phyloP scores from a whole-genome alignment of 1,140 invertebrate species.

The Heliconius eleuchia region DNA sequence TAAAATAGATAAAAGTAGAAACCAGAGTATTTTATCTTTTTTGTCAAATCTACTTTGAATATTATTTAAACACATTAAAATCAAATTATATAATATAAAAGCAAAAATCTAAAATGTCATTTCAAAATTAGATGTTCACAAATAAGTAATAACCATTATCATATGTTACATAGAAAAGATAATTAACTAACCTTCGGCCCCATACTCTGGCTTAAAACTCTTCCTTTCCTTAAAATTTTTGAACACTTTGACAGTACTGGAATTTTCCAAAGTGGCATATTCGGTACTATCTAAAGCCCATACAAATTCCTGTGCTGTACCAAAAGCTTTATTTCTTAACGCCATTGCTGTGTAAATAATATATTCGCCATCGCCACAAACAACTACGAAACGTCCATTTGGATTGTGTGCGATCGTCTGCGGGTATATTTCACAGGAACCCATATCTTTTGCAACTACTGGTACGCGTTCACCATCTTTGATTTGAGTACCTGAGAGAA shows the following conservation, averaged over 20 bases:
- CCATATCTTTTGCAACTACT: constrained; percentile 98
- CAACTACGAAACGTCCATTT: constrained; percentile 99
- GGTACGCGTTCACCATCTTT: constrained; percentile 97
- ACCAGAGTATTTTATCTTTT: too few relatives aligned
- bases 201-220: constrained; percentile 97
- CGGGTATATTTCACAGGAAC: constrained; percentile 99
- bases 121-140: too few relatives aligned
- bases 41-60: too few relatives aligned
- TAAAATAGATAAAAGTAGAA: too few relatives aligned
- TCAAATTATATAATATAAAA: too few relatives aligned
- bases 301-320: constrained; percentile 98
- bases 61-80: too few relatives aligned
- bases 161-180: background rate
- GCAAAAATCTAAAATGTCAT: too few relatives aligned
- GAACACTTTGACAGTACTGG: constrained; percentile 95
- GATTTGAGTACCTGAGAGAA: constrained; percentile 83
- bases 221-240: constrained; percentile 99
- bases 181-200: constrained; percentile 89
- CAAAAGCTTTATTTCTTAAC: constrained; percentile 98
- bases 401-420: constrained; percentile 99
- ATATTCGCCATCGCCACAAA: constrained; percentile 99
- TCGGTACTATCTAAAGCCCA: constrained; percentile 99
- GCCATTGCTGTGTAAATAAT: constrained; percentile 99
- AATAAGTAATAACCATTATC: too few relatives aligned
- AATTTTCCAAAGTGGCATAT: constrained; percentile 95